These are phyloP conservation scores for Hirtodrosophila duncani DNA, from an alignment of 2,888 invertebrate genomes.

Conservation along the genomic window DNA sequence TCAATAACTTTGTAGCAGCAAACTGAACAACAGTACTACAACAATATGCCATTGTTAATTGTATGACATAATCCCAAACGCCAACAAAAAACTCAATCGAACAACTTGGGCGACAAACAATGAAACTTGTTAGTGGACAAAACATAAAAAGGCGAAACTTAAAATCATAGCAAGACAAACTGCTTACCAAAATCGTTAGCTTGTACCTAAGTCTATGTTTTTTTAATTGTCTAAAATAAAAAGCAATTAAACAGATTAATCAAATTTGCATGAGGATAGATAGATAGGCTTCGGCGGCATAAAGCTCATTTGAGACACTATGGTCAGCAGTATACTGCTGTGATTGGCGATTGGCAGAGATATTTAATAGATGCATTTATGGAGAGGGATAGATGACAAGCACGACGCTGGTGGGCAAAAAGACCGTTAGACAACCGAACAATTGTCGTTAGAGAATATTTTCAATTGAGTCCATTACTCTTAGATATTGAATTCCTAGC, in stretches of 20 bases:
- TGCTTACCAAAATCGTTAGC: conserved; percentile 2
- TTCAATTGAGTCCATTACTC: no score
- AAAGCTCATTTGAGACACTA: conserved; percentile 48
- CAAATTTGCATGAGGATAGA: no score
- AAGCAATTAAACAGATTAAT: no score
- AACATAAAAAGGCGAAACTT: conserved; percentile 13
- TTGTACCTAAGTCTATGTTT: no score
- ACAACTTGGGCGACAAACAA: conserved; percentile 6
- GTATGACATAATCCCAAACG: conserved; percentile 67
- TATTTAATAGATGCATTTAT: no score
- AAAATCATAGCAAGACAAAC: conserved; percentile 40
- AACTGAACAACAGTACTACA: conserved; percentile 19
- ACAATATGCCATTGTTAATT: conserved; percentile 66
- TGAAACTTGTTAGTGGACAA: conserved; percentile 24
- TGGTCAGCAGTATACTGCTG: no score
- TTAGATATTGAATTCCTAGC: no score
- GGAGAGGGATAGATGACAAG: no score
- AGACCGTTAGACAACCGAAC: conserved; percentile 28
- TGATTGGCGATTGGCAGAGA: conserved; percentile 38
- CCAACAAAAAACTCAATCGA: conserved; percentile 68
- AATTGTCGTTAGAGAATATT: no score
- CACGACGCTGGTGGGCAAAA: conserved; percentile 50
- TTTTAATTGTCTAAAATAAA: no score
- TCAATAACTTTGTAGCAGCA: conserved; percentile 41
- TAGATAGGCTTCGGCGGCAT: conserved; percentile 29